Percentiles rank a stretch among this genome's conserved stretches.
These are phyloP conservation scores for Hoplias malabaricus DNA, from an alignment of 2,113 vertebrate genomes.

Conservation along the genomic window DNA sequence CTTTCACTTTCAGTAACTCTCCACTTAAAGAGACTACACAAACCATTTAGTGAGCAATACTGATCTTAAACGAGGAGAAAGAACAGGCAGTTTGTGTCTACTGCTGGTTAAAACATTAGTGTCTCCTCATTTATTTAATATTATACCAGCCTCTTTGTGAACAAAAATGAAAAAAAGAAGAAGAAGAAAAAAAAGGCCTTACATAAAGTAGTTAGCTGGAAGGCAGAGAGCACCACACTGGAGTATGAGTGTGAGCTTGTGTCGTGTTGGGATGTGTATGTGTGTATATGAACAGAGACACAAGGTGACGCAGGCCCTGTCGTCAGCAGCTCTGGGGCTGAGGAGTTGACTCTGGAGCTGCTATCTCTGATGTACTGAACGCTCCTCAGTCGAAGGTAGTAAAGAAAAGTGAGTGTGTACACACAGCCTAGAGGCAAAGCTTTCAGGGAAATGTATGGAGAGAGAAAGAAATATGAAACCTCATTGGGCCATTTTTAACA, in stretches of 20 bases:
- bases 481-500: not conserved
- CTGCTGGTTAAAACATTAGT: not conserved
- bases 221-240: not conserved
- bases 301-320: conserved; percentile 32
- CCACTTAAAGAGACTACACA: not conserved
- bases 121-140: too few species aligned
- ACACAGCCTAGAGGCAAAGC: conserved; percentile 30
- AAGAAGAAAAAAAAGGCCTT: conserved; percentile 37
- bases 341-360: conserved; percentile 25
- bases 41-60: not conserved
- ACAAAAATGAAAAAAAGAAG: too few species aligned
- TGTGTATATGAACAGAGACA: not conserved
- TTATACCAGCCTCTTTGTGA: conserved; percentile 6
- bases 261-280: not conserved
- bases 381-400: conserved; percentile 14
- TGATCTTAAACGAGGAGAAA: not conserved
- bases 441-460: conserved; percentile 21
- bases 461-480: not conserved
- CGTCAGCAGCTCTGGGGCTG: conserved; percentile 40
- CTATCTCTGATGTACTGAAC: conserved; percentile 3
- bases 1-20: not conserved
- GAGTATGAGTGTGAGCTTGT: not conserved
- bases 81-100: not conserved
- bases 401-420: conserved; percentile 1
- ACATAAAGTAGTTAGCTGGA: conserved; percentile 36